Percentiles rank a stretch among this genome's conserved stretches.
Conservation (phyloP, 2,113 vertebrate genomes). For the Eolophus roseicapilla region DNA sequence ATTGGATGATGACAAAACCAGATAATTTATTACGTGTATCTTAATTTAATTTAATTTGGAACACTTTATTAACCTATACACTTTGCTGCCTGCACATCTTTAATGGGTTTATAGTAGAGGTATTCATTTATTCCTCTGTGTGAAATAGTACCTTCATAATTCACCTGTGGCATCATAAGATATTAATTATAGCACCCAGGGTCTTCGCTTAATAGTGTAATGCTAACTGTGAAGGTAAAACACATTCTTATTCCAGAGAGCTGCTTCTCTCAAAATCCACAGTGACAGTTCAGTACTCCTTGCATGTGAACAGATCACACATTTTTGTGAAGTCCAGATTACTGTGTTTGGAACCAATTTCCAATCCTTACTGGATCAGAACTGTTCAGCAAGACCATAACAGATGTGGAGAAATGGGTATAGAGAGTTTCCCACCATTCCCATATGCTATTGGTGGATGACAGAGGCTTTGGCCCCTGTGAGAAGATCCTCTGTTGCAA, state of each 20-base stretch:
- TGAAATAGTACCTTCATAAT: conserved; percentile 55
- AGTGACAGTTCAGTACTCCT: not conserved
- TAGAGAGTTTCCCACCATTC: not conserved
- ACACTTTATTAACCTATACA: conserved; percentile 69
- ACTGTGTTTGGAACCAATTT: not conserved
- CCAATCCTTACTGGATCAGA: not conserved
- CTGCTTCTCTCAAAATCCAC: not conserved
- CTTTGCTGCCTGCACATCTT: conserved; percentile 49
- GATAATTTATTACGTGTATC: conserved; percentile 63
- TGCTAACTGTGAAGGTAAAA: conserved; percentile 59
- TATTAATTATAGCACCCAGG: conserved; percentile 62
- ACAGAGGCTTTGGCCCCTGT: not conserved
- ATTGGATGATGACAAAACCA: conserved; percentile 50
- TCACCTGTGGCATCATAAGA: conserved; percentile 54
- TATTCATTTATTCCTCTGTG: conserved; percentile 57
- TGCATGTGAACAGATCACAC: accelerated
- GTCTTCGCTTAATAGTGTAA: conserved; percentile 22
- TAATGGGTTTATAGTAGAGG: conserved; percentile 55
- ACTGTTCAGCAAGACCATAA: not conserved
- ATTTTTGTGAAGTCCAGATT: not conserved
- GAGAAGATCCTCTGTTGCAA: not conserved
- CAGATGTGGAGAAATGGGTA: accelerated
- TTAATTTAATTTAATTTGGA: conserved; percentile 73
- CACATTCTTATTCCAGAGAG: not conserved
- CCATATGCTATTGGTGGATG: accelerated